phyloP scores from a whole-genome alignment of 2,888 invertebrate species.

The Acrobasis suavella region DNA sequence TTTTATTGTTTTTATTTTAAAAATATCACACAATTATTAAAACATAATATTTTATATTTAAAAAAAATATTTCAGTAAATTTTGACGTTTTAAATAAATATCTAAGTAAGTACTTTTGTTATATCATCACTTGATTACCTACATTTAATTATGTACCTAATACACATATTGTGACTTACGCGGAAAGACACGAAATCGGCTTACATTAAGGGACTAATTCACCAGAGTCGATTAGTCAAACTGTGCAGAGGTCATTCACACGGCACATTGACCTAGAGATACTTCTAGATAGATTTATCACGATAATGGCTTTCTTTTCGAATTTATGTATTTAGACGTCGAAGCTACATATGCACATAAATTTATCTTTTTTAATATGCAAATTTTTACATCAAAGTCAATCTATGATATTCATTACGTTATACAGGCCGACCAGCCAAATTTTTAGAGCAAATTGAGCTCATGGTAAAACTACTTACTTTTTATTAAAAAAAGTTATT shows the following conservation, averaged over 20 bases:
- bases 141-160: neutral
- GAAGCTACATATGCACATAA: neutral
- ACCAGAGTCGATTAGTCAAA: neutral
- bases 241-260: constrained; percentile 10
- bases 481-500: too few species aligned
- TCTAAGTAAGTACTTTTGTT: too few species aligned
- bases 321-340: neutral
- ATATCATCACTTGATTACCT: neutral
- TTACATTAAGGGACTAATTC: neutral
- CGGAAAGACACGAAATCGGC: neutral
- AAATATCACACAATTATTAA: too few species aligned
- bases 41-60: too few species aligned
- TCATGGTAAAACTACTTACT: too few species aligned
- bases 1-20: too few species aligned
- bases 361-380: neutral
- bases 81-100: too few species aligned
- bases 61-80: too few species aligned
- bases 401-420: too few species aligned
- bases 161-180: neutral
- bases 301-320: constrained; percentile 1
- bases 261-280: constrained; percentile 14
- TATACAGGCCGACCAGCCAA: too few species aligned
- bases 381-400: too few species aligned
- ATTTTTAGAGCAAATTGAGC: too few species aligned
- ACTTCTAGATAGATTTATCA: neutral